Base-by-base conservation (phyloP, 2,888 invertebrate genomes). In the Sphinx pinastri region DNA sequence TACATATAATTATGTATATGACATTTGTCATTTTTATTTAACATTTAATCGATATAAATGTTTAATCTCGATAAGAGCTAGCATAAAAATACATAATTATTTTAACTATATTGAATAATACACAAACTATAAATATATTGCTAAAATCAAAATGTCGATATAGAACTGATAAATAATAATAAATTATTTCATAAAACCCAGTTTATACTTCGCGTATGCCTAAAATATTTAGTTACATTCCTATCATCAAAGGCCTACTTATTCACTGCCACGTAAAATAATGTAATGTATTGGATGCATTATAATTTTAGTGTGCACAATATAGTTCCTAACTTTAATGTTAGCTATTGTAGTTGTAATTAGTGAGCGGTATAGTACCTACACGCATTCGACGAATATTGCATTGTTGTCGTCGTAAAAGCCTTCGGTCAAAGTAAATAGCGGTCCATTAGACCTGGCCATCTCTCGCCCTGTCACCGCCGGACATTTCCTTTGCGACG, bases 401-500 rank as follows among this genome's bases (percentile, higher is more conserved):
- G 52, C 59, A 80, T 81, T 84, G 81, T 84, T 84, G 79, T 79
- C 52, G 52, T 13, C 74, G 79, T 84, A 80, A 86, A 87, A 87
- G 85, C 84, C 79, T 80, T 83, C 77, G 78, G 83, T 82, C 81
- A 84, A 84, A 84, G 88, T 86, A 89, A 90, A 90, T 84, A 89
- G 83, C 80, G 81, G 83, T 90, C 88, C 87, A 91, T 91, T 90
- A 90, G 85, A 86, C 81, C 81, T 80, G 79, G 79, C 80, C 79
- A 82, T 82, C 82, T 83, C 81, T 70, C 58, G 45, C 25, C 52
- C 81, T 88, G 89, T 85, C 87, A 86, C 82, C 77, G 75, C 78
- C 83, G 82, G 85, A 89, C 84, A 79, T 85, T 90, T 89, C 86
- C 87, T 85, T 77, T 80, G 77, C 83, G 77, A 82, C 82, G 78